Base-by-base conservation (phyloP, 2,113 vertebrate species). In the Lamprotornis superbus region DNA sequence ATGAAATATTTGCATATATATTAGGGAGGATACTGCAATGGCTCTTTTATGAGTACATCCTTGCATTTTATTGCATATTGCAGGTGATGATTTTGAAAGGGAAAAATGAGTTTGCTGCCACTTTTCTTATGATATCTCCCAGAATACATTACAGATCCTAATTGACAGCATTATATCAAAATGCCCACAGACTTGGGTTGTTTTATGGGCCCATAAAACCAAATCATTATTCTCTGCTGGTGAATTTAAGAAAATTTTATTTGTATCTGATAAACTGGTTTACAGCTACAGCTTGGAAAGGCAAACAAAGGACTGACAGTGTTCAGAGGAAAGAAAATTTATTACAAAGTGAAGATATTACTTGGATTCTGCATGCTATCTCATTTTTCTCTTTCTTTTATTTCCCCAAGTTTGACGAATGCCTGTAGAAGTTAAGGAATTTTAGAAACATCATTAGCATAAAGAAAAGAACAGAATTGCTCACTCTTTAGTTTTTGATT, bases 1-100 rank as follows among this genome's bases (percentile, higher is more conserved):
- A 78, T 95, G 87, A 95, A 91, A 87, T 95, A 97, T 95, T 97
- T 97, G 96, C 95, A 97, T 97, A 95, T 96, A 95, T 95, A 95
- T 97, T 95, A 86, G 79, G 75, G 85, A 96, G 73, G 76, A 86
- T 86, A 75, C 71, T 35, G 93, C 85, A 86, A 68, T 57, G 73
- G 52, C 33, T 96, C 86, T 94, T 96, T 95, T 94, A 95, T 83
- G 82, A 79, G 65, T 57, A 90, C 44, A 88, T 33, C 79, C 82
- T 81, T 49, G 71, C 68, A 93, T 83, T 95, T 97, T 94, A 96
- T 95, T 91, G 89, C 95, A 71, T 49, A 94, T 52, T 89, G 89
- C 79, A 93, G 94, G 95, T 97, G 91, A 96, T 96, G 3, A 9
- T 74, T 87, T 71, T 75, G 87, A 96, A 92, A 93, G 70, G 75